Evolutionary conservation across 2,797 vertebrate genomes (phyloP).

Genomic region (Silurus aristotelis): DNA sequence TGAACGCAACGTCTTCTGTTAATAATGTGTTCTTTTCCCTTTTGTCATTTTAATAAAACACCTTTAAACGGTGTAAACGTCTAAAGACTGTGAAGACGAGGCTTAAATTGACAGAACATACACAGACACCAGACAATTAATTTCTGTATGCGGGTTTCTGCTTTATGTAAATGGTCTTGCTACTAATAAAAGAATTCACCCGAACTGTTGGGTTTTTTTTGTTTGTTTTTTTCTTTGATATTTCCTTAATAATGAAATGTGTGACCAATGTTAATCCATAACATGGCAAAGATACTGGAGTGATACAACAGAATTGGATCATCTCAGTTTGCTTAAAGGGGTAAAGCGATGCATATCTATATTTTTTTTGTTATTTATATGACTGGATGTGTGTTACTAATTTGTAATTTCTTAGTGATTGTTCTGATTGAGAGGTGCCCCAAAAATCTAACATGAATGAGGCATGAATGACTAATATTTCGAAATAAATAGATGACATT

Average conservation of each 20-base stretch:
- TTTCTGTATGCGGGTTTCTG: slow-evolving; percentile 9
- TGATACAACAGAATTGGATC: background rate
- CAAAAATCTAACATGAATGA: too few species aligned
- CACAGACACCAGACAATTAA: slow-evolving; percentile 25
- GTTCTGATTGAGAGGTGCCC: too few species aligned
- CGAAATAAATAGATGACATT: too few species aligned
- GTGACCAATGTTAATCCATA: background rate
- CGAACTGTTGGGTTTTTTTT: background rate
- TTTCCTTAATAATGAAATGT: background rate
- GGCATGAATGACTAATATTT: too few species aligned
- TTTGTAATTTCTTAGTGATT: background rate
- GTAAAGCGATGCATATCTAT: background rate
- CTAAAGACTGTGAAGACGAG: slow-evolving; percentile 27
- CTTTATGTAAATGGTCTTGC: slow-evolving; percentile 34
- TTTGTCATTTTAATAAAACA: slow-evolving; percentile 7
- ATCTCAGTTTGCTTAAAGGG: background rate
- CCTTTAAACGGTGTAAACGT: slow-evolving; percentile 1
- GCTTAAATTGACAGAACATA: slow-evolving; percentile 31
- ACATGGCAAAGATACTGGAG: background rate
- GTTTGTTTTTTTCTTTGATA: background rate
- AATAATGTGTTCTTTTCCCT: background rate
- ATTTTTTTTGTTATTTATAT: background rate
- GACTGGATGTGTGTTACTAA: background rate
- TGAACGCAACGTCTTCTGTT: slow-evolving; percentile 12
- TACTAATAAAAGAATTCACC: slow-evolving; percentile 33